Conservation (phyloP, 2,888 invertebrate genomes). For the Aspidiotus rigidus region DNA sequence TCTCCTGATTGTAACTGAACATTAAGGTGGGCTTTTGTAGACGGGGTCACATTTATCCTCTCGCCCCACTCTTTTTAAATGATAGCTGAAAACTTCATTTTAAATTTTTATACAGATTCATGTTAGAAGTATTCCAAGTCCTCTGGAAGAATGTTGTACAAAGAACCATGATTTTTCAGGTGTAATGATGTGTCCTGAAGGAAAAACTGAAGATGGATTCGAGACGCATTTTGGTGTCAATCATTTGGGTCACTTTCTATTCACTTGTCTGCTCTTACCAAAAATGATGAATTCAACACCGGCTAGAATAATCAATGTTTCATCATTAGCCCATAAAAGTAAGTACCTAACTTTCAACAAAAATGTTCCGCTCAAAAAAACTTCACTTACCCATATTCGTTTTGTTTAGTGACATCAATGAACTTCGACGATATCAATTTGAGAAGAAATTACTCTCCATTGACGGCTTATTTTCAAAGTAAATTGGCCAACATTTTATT, state of each 20-base stretch:
- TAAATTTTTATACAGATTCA: too few species aligned
- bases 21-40: too few species aligned
- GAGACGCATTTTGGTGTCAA: conserved; percentile 60
- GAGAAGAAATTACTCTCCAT: conserved; percentile 32
- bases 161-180: conserved; percentile 45
- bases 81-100: too few species aligned
- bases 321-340: conserved; percentile 49
- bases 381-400: background rate
- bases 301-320: conserved; percentile 54
- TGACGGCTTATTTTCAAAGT: conserved; percentile 35
- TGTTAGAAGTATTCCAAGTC: too few species aligned
- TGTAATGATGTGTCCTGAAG: conserved; percentile 56
- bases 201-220: conserved; percentile 55
- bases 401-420: conserved; percentile 31
- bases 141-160: too few species aligned
- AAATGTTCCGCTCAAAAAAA: too few species aligned
- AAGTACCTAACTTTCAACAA: background rate
- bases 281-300: conserved; percentile 50
- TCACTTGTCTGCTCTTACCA: conserved; percentile 54
- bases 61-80: too few species aligned
- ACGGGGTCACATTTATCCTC: too few species aligned
- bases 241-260: conserved; percentile 55
- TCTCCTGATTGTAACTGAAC: too few species aligned
- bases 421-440: conserved; percentile 37
- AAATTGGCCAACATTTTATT: conserved; percentile 37